Evolutionary conservation across 2,888 invertebrate species (phyloP).

Genomic region (Crossocerus cetratus): DNA sequence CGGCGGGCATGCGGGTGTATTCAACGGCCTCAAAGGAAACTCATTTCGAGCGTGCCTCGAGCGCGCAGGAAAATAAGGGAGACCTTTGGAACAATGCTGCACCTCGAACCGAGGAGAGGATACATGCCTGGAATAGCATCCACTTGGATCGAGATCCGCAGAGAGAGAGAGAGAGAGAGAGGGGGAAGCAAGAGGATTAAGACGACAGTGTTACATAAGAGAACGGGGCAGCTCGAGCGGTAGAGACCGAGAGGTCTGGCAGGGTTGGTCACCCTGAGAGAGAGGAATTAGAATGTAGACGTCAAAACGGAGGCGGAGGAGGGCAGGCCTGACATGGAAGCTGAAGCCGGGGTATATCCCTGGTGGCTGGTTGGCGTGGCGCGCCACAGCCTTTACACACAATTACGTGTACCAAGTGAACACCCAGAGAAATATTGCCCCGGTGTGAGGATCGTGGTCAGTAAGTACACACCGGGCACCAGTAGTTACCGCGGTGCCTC

Average conservation of each 20-base stretch:
- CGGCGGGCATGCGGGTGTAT: slow-evolving; percentile 1
- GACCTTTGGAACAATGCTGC: slow-evolving; percentile 1
- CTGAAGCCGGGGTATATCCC: slow-evolving; percentile 23
- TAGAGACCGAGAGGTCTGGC: no score
- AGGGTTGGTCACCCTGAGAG: background rate
- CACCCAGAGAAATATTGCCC: slow-evolving; percentile 49
- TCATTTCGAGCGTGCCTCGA: slow-evolving; percentile 4
- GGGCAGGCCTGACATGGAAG: background rate
- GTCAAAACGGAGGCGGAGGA: slow-evolving; percentile 27
- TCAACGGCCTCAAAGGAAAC: background rate
- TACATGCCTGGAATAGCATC: no score
- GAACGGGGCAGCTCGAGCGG: no score
- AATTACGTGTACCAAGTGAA: slow-evolving; percentile 44
- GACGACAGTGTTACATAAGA: no score
- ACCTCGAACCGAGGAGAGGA: no score
- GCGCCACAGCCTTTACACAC: slow-evolving; percentile 38
- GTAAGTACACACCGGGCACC: slow-evolving; percentile 29
- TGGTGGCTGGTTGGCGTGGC: background rate
- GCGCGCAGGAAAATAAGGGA: background rate
- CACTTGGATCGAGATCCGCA: no score
- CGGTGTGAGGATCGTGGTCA: slow-evolving; percentile 15
- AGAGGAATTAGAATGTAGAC: slow-evolving; percentile 41
- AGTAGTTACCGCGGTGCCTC: slow-evolving; percentile 42
- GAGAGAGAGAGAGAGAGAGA: no score
- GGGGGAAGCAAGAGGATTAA: no score